Base-by-base conservation (phyloP, 2,888 invertebrate genomes). In the Emesis furor region DNA sequence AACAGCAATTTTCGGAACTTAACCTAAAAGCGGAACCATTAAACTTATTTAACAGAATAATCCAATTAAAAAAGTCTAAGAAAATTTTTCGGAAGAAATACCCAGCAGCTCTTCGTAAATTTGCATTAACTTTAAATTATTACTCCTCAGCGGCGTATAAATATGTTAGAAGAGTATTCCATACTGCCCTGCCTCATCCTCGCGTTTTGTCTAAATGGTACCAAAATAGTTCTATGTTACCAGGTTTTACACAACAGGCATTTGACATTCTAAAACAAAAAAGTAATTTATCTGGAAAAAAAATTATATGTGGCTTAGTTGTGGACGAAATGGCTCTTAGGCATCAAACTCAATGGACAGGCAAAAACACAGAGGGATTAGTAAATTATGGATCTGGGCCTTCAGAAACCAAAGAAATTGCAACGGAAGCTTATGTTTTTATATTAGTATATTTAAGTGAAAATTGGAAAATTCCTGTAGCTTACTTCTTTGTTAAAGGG, bases 401-500 rank as follows among this genome's bases (percentile, higher is more conserved):
- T 24, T 24, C 24, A 24, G 24, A 24, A 24, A 55, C 1, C n/a
- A n/a, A 55, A 3, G 55, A 55, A 55, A 55, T n/a, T 55, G 55
- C 55, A n/a, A 55, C 55, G 3, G n/a, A 55, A 55, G 55, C n/a
- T n/a, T 55, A 55, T 55, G n/a, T 55, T n/a, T 55, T n/a, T n/a
- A n/a, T 88, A n/a, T 65, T 88, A 2, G 86, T 86, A 0, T 79
- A 39, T 2, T 59, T 88, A 37, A 84, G 83, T 76, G 76, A 86
- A 35, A 10, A 55, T 4, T 92, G 90, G 91, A 91, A 92, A 83
- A 78, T 92, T 30, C 91, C 91, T 6, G 71, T 92, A 6, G 90
- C 83, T 2, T 92, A 92, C 83, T 92, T 91, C 83, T 86, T 92
- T 35, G 55, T 55, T n/a, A 55, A n/a, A 55, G n/a, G 55, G n/a